Percentiles rank a stretch among this genome's conserved stretches.
Conservation (phyloP, 2,797 vertebrate species). For the Hyperoplus lanceolatus region DNA sequence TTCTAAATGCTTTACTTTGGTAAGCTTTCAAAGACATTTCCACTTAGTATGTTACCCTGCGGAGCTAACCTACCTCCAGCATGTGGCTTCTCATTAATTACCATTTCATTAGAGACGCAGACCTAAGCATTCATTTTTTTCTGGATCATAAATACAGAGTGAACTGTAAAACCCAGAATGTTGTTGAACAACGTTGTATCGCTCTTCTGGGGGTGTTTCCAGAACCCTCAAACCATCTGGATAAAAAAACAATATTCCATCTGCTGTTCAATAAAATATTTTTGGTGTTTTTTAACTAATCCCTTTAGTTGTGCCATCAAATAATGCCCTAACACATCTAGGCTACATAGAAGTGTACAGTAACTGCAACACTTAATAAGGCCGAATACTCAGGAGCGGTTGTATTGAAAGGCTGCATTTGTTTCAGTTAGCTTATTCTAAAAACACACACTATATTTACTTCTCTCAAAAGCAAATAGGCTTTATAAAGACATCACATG, state of each 20-base stretch:
- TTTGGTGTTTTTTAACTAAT: background rate
- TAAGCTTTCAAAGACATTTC: slow-evolving; percentile 28
- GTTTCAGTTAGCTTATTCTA: slow-evolving; percentile 17
- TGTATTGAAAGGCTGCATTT: background rate
- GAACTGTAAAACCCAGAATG: background rate
- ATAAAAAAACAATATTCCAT: background rate
- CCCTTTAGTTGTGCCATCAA: background rate
- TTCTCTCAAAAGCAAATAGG: slow-evolving; percentile 44
- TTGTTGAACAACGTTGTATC: background rate
- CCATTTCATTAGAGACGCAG: background rate
- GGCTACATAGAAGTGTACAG: background rate
- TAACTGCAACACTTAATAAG: background rate
- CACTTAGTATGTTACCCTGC: slow-evolving; percentile 8
- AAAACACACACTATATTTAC: slow-evolving; percentile 46
- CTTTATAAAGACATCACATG: slow-evolving; percentile 42
- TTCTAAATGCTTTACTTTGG: slow-evolving; percentile 16
- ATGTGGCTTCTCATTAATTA: slow-evolving; percentile 3
- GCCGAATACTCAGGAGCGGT: background rate
- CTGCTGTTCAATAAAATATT: background rate
- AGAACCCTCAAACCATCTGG: background rate
- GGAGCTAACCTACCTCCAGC: slow-evolving; percentile 2
- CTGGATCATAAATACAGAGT: background rate
- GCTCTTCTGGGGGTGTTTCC: background rate
- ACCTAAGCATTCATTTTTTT: background rate
- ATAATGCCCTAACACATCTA: background rate